These are phyloP conservation scores for Nothobranchius furzeri DNA, from an alignment of 2,113 vertebrate species.

Conservation along the genomic window DNA sequence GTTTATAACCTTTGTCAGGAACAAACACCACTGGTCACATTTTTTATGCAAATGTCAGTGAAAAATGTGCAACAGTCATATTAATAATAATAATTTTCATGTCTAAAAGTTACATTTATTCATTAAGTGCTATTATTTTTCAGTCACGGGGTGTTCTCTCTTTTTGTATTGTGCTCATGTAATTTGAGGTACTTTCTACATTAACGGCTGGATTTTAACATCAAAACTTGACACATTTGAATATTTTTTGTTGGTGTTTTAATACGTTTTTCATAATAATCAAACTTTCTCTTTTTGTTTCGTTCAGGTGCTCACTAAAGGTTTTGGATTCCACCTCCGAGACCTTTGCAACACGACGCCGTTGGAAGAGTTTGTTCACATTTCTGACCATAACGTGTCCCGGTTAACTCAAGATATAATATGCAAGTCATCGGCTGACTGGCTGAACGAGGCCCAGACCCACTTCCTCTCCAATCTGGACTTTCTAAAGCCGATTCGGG, in stretches of 20 bases:
- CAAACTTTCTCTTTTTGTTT: neutral
- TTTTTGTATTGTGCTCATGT: no score
- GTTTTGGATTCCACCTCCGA: conserved; percentile 83
- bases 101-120: neutral
- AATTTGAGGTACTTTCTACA: no score
- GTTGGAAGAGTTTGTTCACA: conserved; percentile 81
- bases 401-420: conserved; percentile 78
- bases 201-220: neutral
- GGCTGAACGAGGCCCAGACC: conserved; percentile 79
- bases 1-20: neutral
- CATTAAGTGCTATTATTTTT: neutral
- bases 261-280: neutral
- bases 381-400: conserved; percentile 74
- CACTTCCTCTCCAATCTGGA: conserved; percentile 86
- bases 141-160: neutral
- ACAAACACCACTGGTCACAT: neutral
- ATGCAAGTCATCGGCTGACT: conserved; percentile 82
- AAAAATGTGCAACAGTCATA: no score
- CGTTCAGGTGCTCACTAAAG: conserved; percentile 84
- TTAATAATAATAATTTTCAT: neutral
- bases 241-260: no score
- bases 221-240: neutral
- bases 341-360: conserved; percentile 85
- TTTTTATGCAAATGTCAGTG: no score
- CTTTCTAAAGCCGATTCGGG: conserved; percentile 86